These are phyloP conservation scores for Darevskia mixta DNA, from an alignment of 2,797 vertebrate species.

Conservation along the genomic window DNA sequence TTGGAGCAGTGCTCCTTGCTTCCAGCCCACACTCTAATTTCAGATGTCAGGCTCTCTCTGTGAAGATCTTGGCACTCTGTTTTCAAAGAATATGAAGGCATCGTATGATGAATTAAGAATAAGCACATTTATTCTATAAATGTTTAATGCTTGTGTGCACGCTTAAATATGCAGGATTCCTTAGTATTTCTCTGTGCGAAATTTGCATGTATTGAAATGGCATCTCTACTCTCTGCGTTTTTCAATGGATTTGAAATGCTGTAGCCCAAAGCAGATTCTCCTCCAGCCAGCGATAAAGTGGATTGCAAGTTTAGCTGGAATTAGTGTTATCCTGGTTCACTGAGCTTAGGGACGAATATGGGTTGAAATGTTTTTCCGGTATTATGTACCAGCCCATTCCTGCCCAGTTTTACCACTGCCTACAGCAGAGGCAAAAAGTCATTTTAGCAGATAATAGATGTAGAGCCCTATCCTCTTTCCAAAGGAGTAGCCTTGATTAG, in stretches of 20 bases:
- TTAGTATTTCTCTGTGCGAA: not conserved
- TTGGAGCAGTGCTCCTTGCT: slow-evolving; percentile 49
- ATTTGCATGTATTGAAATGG: not conserved
- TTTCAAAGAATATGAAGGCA: slow-evolving; percentile 60
- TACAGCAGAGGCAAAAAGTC: not conserved
- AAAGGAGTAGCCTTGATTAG: too few relatives aligned
- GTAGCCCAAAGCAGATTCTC: not conserved
- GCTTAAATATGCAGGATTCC: slow-evolving; percentile 20
- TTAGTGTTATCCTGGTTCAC: not conserved
- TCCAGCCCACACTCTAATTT: slow-evolving; percentile 66
- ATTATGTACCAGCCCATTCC: not conserved
- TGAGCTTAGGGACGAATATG: not conserved
- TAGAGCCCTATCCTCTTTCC: not conserved
- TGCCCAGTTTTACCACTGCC: not conserved
- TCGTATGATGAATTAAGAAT: slow-evolving; percentile 21
- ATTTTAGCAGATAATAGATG: not conserved
- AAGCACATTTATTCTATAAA: slow-evolving; percentile 43
- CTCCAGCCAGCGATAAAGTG: not conserved
- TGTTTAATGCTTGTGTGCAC: slow-evolving; percentile 23
- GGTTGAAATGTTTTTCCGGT: not conserved
- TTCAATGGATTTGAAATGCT: slow-evolving; percentile 25
- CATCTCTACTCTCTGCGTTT: not conserved
- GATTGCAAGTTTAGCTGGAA: slow-evolving; percentile 6
- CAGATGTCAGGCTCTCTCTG: slow-evolving; percentile 44
- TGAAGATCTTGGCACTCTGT: slow-evolving; percentile 41